Evolutionary conservation across 2,888 invertebrate genomes (phyloP), one percentile per base, ranked within the genome.

Genomic region (Platynereis dumerilii): DNA sequence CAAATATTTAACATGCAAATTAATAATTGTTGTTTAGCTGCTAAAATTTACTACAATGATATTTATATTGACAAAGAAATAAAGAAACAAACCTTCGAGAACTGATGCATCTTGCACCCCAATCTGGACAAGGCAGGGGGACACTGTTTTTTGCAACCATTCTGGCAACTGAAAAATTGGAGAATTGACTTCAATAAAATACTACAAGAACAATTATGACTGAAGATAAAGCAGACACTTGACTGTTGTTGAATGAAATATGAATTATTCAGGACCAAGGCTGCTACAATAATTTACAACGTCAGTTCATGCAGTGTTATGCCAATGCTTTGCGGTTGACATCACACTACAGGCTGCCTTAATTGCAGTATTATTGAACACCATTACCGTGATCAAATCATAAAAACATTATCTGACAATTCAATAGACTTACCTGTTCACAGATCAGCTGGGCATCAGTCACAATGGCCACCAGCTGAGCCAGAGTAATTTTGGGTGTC

Each of bases 391-490:
- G n/a, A n/a, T n/a, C n/a, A n/a, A n/a, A n/a, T n/a, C n/a, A n/a
- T n/a, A n/a, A n/a, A n/a, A n/a, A n/a, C n/a, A n/a, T n/a, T n/a
- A n/a, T 39, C 15, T n/a, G 44, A 24, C 29, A 54, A 15, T 7
- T 20, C 2, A 39, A 1, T 42, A 20, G 27, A 53, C n/a, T 58
- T 60, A 67, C 72, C 67, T 70, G 55, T 61, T 45, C 66, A 48
- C 29, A 48, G 28, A 56, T 69, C 66, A 34, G 34, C 52, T 77
- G 75, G 26, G 76, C 74, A 71, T 81, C 81, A 27, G 78, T 69
- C 26, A 80, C 69, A 29, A 80, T 69, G 60, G 74, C 73, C 26
- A 81, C 76, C 53, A 80, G 73, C 59, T 80, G 80, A 7, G 76
- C 76, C 60, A 74, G 72, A 15, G 78, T 79, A 45, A 80, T 71